Base-by-base conservation (phyloP, 2,113 vertebrate genomes). In the Solea solea region DNA sequence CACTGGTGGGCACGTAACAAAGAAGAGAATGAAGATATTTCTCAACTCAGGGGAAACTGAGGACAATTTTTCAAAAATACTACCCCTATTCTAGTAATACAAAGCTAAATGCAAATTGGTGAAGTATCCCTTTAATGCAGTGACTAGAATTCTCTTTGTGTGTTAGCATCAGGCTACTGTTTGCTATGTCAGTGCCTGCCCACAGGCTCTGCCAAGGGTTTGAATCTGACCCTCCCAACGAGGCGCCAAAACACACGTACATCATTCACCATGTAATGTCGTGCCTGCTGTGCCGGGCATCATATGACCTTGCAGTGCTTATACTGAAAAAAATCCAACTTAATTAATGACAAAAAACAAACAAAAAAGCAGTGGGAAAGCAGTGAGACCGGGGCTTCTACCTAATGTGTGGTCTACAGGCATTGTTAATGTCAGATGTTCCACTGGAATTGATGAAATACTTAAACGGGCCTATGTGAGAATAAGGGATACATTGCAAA, bases 141-240 rank as follows among this genome's bases (percentile, higher is more conserved):
- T 14, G 44, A 41, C 16, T 49, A 7, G 62, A 60, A 45, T 59
- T 62, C 56, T 71, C 42, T 58, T 46, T 39, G 15, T 66, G 46
- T 66, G 50, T 69, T 56, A 16, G 41, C 14, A 25, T 60, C 63
- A 64, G 57, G 71, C 63, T 28, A 72, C 72, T 61, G 50, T 83
- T 72, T 70, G 41, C 71, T 51, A 69, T 74, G 41, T 64, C 62
- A 56, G 59, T 69, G 62, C 25, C 52, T 67, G 42, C 69, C 63
- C 57, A 48, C 34, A 16, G 46, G 58, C 59, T 69, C 76, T 75
- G 87, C 84, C 82, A 80, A 74, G 56, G 59, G 59, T 77, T 58
- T 70, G 68, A 88, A 86, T 82, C 61, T 76, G 76, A 88, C 78
- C 71, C 74, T 13, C 41, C 61, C 28, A n/a, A 10, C 39, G n/a